Conservation (phyloP, 2,888 invertebrate genomes). For the Crepidodera aurea region DNA sequence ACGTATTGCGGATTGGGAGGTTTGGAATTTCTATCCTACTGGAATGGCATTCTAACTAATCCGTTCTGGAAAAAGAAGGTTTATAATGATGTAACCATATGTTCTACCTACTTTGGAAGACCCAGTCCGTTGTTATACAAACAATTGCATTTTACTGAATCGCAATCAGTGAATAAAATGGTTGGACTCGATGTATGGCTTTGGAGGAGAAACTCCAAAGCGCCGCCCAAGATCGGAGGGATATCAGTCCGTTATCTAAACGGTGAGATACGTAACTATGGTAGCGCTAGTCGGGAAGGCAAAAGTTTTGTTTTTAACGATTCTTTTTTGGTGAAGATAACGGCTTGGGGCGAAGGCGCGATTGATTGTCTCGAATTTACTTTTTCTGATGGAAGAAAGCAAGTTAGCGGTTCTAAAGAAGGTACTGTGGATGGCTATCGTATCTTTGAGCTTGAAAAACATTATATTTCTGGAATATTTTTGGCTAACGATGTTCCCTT, state of each 20-base stretch:
- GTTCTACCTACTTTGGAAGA: constrained; percentile 14
- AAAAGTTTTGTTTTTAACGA: constrained; percentile 6
- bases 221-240: constrained; percentile 16
- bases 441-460: constrained; percentile 10
- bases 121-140: constrained; percentile 8
- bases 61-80: constrained; percentile 14
- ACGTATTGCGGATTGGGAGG: constrained; percentile 24
- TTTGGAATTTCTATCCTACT: constrained; percentile 20
- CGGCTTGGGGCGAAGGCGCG: constrained; percentile 14
- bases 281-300: constrained; percentile 2
- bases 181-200: constrained; percentile 5
- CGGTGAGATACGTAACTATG: background rate
- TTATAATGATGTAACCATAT: constrained; percentile 13
- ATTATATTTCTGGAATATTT: constrained; percentile 17
- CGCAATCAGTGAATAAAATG: constrained; percentile 10
- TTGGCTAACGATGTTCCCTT: constrained; percentile 15
- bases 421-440: background rate
- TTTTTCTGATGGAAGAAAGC: constrained; percentile 12
- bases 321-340: background rate
- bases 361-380: constrained; percentile 18
- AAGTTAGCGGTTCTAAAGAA: constrained; percentile 3
- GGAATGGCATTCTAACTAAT: constrained; percentile 24
- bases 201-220: constrained; percentile 15
- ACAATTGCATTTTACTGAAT: constrained; percentile 3
- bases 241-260: constrained; percentile 1